Evolutionary conservation across 2,888 invertebrate genomes (phyloP).

Genomic region (Philereme vetulata): DNA sequence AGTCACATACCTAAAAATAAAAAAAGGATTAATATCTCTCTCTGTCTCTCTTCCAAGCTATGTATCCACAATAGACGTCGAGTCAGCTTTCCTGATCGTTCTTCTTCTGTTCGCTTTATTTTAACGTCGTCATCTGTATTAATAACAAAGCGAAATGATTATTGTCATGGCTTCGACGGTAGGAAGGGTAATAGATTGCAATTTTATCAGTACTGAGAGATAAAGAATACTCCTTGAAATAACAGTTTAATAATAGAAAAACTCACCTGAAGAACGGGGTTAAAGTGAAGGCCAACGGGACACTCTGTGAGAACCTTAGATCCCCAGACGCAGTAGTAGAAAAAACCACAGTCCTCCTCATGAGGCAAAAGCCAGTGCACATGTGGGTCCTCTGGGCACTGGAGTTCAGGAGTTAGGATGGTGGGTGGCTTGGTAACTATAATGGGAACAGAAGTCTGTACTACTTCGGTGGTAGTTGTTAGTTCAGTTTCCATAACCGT

Average conservation of each 20-base stretch:
- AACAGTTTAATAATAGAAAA: not conserved
- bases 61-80: not conserved
- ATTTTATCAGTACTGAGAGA: not conserved
- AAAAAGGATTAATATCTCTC: not conserved
- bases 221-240: not conserved
- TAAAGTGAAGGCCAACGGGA: slow-evolving; percentile 56
- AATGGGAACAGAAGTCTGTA: no score
- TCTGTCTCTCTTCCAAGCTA: not conserved
- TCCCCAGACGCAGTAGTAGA: slow-evolving; percentile 71
- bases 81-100: not conserved
- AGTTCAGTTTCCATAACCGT: not conserved
- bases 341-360: slow-evolving; percentile 56
- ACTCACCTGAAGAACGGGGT: slow-evolving; percentile 57
- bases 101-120: not conserved
- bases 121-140: not conserved
- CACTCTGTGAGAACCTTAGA: slow-evolving; percentile 52
- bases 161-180: not conserved
- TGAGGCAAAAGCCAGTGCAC: slow-evolving; percentile 67
- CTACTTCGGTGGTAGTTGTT: no score
- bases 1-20: slow-evolving; percentile 60
- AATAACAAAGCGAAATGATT: not conserved
- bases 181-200: no score
- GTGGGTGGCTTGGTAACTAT: slow-evolving; percentile 23
- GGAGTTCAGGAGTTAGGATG: slow-evolving; percentile 48
- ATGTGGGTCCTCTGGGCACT: slow-evolving; percentile 25